Base-by-base conservation (phyloP, 1,140 invertebrate genomes). In the Steinernema khuongi region DNA sequence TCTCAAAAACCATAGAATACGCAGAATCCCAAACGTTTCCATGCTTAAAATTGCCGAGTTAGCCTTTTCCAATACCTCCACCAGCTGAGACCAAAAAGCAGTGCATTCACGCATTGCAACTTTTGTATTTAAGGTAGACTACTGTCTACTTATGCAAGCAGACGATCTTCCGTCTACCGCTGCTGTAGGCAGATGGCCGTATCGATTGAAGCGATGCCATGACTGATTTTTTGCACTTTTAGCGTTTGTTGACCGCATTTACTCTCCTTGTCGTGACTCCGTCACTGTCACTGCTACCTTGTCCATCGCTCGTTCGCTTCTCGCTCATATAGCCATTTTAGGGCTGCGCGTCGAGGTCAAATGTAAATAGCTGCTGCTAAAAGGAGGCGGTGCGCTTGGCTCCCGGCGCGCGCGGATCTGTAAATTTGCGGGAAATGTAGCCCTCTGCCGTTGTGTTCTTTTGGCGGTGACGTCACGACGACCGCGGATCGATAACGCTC, bases 151-250 rank as follows among this genome's bases (percentile, higher is more conserved):
- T 41, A 41, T 41, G 36, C 36, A n/a, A 41, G 7, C 36, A 7
- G n/a, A 11, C 36, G 36, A 60, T 60, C 50, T 60, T 60, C 14
- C 50, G 14, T 7, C 36, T 41, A 7, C 36, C 7, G 36, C 36
- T 41, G 50, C 22, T 60, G 11, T 60, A 60, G 50, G 26, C 50
- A 60, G 2, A 60, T 14, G 50, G 50, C 7, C n/a, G 22, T 60
- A 60, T 60, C 50, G 50, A 60, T 60, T 60, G 19, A 4, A 11
- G 2, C 22, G 50, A 60, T 60, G 50, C 50, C 50, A 60, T 60
- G 11, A 60, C 50, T 60, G 50, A 60, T 60, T 60, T 60, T 60
- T 60, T 60, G 50, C 50, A 60, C 50, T 60, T 60, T 60, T 22
- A 26, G 26, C 50, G 50, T 60, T 26, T 60, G 50, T 60, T 60